These are phyloP conservation scores for Parnassius smintheus DNA, from an alignment of 2,888 invertebrate genomes.

Conservation along the genomic window DNA sequence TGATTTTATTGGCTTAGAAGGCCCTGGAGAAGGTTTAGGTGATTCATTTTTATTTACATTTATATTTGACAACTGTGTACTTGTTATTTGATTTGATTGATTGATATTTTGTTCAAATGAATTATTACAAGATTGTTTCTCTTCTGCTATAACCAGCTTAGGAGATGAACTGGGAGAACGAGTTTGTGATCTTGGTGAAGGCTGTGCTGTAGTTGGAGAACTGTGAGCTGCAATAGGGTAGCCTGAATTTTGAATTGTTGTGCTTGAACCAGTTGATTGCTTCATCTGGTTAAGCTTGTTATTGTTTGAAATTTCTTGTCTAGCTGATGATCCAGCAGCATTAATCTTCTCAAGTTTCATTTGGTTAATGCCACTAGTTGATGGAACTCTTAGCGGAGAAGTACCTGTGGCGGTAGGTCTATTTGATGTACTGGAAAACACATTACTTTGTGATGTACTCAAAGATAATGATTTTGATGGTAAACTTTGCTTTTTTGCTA, in stretches of 20 bases:
- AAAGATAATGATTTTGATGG: conserved; percentile 56
- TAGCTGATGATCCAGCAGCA: conserved; percentile 42
- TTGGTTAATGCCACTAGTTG: conserved; percentile 54
- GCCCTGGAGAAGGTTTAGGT: conserved; percentile 56
- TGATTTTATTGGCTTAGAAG: conserved; percentile 62
- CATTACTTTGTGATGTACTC: conserved; percentile 52
- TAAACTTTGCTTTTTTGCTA: conserved; percentile 73
- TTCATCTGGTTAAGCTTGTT: conserved; percentile 53
- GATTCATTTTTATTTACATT: conserved; percentile 55
- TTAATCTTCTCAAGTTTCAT: conserved; percentile 59
- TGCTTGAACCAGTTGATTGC: conserved; percentile 42
- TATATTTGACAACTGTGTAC: conserved; percentile 59
- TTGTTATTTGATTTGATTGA: conserved; percentile 70
- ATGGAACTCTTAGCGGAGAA: conserved; percentile 60
- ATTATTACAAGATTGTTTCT: conserved; percentile 59
- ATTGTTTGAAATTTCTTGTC: conserved; percentile 48
- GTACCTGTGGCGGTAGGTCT: conserved; percentile 50
- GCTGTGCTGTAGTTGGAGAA: conserved; percentile 53
- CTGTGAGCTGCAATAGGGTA: conserved; percentile 54
- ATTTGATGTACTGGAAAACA: conserved; percentile 54
- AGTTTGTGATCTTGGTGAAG: conserved; percentile 69
- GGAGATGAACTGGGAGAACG: conserved; percentile 78
- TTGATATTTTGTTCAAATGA: conserved; percentile 55
- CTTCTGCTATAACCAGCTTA: conserved; percentile 76
- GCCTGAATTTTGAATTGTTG: conserved; percentile 49